A percentile compares a stretch with the other conserved stretches of the same genome.
Conservation (phyloP, 2,888 invertebrate genomes). For the Platycheirus albimanus region DNA sequence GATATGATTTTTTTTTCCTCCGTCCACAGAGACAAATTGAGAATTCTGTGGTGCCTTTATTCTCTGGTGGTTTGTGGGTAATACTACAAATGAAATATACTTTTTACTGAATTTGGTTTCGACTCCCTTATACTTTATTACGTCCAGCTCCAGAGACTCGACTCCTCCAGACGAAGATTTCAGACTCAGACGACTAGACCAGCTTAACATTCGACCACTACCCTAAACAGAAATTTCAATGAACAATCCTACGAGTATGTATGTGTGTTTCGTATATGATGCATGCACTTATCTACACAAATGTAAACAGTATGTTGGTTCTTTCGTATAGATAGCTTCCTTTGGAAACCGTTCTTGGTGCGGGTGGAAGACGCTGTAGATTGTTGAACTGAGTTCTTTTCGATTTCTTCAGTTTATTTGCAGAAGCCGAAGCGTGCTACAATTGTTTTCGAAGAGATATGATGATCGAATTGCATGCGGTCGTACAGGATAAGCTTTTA, state of each 20-base stretch:
- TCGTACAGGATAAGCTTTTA: slow-evolving; percentile 16
- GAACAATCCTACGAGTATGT: too few relatives aligned
- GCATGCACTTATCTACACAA: slow-evolving; percentile 26
- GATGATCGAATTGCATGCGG: slow-evolving; percentile 50
- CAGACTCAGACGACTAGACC: slow-evolving; percentile 43
- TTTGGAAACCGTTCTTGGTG: not conserved
- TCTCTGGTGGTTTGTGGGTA: slow-evolving; percentile 50
- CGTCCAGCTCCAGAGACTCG: too few relatives aligned
- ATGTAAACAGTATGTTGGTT: slow-evolving; percentile 60
- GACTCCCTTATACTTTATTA: not conserved
- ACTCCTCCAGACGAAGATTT: too few relatives aligned
- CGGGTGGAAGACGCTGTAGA: slow-evolving; percentile 31
- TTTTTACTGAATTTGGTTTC: slow-evolving; percentile 28
- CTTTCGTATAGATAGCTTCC: slow-evolving; percentile 16
- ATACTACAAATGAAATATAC: slow-evolving; percentile 58
- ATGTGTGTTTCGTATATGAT: too few relatives aligned
- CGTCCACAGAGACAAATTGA: slow-evolving; percentile 12
- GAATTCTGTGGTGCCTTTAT: slow-evolving; percentile 16
- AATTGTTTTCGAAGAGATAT: slow-evolving; percentile 54
- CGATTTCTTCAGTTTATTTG: slow-evolving; percentile 62
- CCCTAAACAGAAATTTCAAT: slow-evolving; percentile 47
- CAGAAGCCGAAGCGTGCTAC: slow-evolving; percentile 35
- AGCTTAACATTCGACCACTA: slow-evolving; percentile 47
- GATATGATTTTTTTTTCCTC: slow-evolving; percentile 61
- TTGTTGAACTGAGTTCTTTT: slow-evolving; percentile 48